Conservation (phyloP, 2,888 invertebrate species). For the Lycaena phlaeas region DNA sequence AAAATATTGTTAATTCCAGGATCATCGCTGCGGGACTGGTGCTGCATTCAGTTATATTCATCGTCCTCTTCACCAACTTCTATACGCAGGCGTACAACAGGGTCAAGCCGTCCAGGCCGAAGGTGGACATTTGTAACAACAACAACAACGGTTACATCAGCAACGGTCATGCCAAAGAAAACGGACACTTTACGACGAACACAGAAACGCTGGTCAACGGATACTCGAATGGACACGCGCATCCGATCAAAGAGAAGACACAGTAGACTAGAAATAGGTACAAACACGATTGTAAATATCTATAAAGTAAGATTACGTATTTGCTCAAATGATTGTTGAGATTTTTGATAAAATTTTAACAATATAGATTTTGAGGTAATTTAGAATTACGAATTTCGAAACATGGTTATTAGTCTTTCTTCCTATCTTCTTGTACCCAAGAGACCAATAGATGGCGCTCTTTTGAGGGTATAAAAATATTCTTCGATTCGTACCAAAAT, state of each 20-base stretch:
- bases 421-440: too few species aligned
- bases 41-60: conserved; percentile 89
- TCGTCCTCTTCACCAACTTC: conserved; percentile 92
- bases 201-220: not conserved
- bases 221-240: not conserved
- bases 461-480: too few species aligned
- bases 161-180: conserved; percentile 24
- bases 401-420: conserved; percentile 9
- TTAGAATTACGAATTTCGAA: not conserved
- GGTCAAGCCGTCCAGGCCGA: conserved; percentile 24
- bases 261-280: not conserved
- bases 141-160: conserved; percentile 29
- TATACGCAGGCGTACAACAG: conserved; percentile 86
- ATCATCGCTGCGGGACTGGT: conserved; percentile 82
- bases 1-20: conserved; percentile 30
- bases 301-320: not conserved
- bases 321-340: conserved; percentile 6
- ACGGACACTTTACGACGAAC: conserved; percentile 25
- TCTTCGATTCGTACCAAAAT: too few species aligned
- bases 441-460: too few species aligned
- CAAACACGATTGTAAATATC: conserved; percentile 1
- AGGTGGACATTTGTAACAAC: conserved; percentile 31
- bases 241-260: conserved; percentile 2
- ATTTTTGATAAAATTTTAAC: conserved; percentile 5
- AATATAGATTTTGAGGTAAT: conserved; percentile 5